Evolutionary conservation across 2,797 vertebrate species (phyloP).

Genomic region (Dryobates pubescens): DNA sequence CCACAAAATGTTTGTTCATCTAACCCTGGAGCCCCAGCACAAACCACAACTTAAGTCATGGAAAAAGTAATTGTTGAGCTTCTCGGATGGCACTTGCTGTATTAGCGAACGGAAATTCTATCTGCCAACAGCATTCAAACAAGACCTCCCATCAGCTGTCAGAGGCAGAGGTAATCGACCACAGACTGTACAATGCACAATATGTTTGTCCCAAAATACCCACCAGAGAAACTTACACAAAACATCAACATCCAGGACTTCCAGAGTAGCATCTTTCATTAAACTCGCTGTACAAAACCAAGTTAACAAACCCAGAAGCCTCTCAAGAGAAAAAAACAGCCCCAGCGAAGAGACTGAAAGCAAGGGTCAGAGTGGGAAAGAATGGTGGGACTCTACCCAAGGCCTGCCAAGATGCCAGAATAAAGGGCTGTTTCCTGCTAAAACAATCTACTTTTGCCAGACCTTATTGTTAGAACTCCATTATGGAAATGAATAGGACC

Average conservation of each 20-base stretch:
- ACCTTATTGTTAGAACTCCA: constrained; percentile 52
- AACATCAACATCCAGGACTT: background rate
- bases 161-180: background rate
- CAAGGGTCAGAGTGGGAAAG: constrained; percentile 12
- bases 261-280: constrained; percentile 4
- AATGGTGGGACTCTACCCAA: constrained; percentile 65
- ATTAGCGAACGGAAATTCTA: constrained; percentile 22
- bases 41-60: constrained; percentile 53
- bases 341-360: constrained; percentile 36
- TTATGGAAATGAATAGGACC: constrained; percentile 54
- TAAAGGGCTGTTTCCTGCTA: constrained; percentile 45
- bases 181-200: background rate
- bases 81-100: constrained; percentile 13
- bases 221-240: background rate
- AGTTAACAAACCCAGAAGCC: constrained; percentile 21
- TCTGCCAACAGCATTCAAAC: background rate
- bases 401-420: constrained; percentile 39
- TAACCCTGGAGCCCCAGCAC: background rate
- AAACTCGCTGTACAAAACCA: constrained; percentile 7
- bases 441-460: constrained; percentile 22
- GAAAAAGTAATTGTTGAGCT: constrained; percentile 46
- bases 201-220: background rate
- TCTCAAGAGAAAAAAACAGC: constrained; percentile 30
- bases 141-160: background rate
- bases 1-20: constrained; percentile 16